Conservation (phyloP, 2,113 vertebrate genomes). For the Atlantisia rogersi region DNA sequence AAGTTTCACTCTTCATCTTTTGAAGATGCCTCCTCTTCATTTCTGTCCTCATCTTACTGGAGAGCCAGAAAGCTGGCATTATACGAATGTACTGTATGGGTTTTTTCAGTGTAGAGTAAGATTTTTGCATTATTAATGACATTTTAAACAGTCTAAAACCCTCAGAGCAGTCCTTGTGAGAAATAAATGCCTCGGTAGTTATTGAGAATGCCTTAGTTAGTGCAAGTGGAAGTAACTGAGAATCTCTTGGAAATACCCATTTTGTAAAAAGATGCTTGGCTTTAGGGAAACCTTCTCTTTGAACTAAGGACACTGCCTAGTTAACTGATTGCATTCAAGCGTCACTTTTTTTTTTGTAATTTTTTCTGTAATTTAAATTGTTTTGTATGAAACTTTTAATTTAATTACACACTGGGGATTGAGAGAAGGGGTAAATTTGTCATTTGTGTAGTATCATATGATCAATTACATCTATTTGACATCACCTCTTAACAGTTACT, state of each 20-base stretch:
- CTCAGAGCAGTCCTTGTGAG: slow-evolving; percentile 5
- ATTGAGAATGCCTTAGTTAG: slow-evolving; percentile 4
- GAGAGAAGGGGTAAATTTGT: neutral
- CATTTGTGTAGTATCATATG: neutral
- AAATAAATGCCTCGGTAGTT: neutral
- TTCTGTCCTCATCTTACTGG: neutral
- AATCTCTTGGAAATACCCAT: neutral
- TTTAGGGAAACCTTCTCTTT: slow-evolving; percentile 20
- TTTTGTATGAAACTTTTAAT: neutral
- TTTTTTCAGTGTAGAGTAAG: neutral
- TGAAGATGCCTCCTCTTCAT: neutral
- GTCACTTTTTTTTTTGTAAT: neutral
- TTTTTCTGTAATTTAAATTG: neutral
- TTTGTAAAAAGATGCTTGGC: neutral
- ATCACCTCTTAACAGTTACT: neutral
- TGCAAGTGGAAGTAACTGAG: neutral
- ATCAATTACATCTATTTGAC: neutral
- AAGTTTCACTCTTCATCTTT: neutral
- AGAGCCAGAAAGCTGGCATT: neutral
- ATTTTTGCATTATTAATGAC: slow-evolving; percentile 56
- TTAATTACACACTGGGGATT: neutral
- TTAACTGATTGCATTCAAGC: neutral
- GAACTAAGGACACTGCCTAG: neutral
- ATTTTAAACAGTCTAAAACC: slow-evolving; percentile 36
- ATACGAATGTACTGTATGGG: slow-evolving; percentile 26